Percentiles rank a stretch among this genome's conserved stretches.
These are phyloP conservation scores for Andrena fulva DNA, from an alignment of 2,888 invertebrate species.

Conservation along the genomic window DNA sequence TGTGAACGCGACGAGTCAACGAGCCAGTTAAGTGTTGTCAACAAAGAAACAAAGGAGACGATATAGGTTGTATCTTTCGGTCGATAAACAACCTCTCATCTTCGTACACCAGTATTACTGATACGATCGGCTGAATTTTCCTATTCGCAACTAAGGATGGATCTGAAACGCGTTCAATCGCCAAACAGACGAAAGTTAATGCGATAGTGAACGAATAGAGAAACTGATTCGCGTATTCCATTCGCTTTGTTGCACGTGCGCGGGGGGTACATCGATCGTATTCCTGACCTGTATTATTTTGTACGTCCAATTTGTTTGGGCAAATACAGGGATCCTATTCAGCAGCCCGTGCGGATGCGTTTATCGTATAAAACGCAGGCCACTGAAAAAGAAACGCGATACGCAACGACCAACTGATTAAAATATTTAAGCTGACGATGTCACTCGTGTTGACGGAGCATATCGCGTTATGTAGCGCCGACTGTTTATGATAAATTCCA, in stretches of 20 bases:
- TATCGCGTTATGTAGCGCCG: too few species aligned
- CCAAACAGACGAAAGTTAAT: neutral
- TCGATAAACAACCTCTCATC: constrained; percentile 22
- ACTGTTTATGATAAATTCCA: neutral
- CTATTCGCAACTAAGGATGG: neutral
- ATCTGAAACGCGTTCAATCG: neutral
- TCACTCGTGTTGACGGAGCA: neutral
- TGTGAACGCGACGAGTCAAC: constrained; percentile 15
- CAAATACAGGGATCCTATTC: neutral
- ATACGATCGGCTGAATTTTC: neutral
- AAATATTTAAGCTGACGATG: neutral
- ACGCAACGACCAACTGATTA: neutral
- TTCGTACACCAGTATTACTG: too few species aligned
- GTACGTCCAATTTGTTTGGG: constrained; percentile 29
- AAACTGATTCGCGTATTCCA: constrained; percentile 38
- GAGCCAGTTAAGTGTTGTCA: constrained; percentile 31
- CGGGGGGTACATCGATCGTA: constrained; percentile 45
- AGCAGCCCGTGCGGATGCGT: neutral
- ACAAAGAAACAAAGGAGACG: constrained; percentile 36
- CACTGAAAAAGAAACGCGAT: neutral
- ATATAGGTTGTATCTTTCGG: constrained; percentile 10
- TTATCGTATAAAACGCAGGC: neutral
- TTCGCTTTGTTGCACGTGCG: constrained; percentile 44
- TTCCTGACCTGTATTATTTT: constrained; percentile 49
- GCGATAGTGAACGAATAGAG: constrained; percentile 16